Evolutionary conservation across 2,113 vertebrate genomes (phyloP).

Genomic region (Sceloporus tristichus): DNA sequence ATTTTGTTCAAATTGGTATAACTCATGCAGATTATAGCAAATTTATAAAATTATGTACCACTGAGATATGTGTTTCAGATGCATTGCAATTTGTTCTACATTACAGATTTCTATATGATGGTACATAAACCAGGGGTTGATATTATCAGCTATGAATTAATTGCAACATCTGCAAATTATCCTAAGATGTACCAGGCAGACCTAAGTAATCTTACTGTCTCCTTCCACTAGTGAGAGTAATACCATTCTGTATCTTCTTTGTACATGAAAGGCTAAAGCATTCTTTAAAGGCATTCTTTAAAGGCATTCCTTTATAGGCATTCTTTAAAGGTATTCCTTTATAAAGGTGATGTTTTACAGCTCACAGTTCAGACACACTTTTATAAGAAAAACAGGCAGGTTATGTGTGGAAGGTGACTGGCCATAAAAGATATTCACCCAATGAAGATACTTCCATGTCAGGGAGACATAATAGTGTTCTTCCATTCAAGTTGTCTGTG

Average conservation of each 20-base stretch:
- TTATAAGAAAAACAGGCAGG: slow-evolving; percentile 56
- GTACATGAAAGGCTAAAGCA: slow-evolving; percentile 1
- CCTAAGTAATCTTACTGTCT: slow-evolving; percentile 68
- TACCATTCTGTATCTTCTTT: slow-evolving; percentile 53
- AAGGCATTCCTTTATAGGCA: no score
- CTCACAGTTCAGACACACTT: slow-evolving; percentile 53
- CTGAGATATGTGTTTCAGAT: slow-evolving; percentile 22
- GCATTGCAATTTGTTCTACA: neutral
- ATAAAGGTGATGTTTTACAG: slow-evolving; percentile 68
- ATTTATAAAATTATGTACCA: neutral
- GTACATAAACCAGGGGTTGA: slow-evolving; percentile 34
- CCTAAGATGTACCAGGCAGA: slow-evolving; percentile 72
- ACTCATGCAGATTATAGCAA: neutral
- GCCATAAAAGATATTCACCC: slow-evolving; percentile 47
- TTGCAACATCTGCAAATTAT: slow-evolving; percentile 77
- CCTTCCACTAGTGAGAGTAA: slow-evolving; percentile 69
- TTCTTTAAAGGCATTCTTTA: slow-evolving; percentile 16
- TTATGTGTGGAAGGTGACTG: slow-evolving; percentile 29
- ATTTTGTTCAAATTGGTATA: slow-evolving; percentile 1
- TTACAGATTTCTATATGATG: slow-evolving; percentile 27
- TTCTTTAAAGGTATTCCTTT: slow-evolving; percentile 52
- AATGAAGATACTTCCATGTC: slow-evolving; percentile 48
- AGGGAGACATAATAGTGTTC: slow-evolving; percentile 47
- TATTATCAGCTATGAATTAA: slow-evolving; percentile 70
- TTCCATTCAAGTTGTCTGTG: slow-evolving; percentile 58